Base-by-base conservation (phyloP, 2,888 invertebrate species). In the Epistrophella euchroma region DNA sequence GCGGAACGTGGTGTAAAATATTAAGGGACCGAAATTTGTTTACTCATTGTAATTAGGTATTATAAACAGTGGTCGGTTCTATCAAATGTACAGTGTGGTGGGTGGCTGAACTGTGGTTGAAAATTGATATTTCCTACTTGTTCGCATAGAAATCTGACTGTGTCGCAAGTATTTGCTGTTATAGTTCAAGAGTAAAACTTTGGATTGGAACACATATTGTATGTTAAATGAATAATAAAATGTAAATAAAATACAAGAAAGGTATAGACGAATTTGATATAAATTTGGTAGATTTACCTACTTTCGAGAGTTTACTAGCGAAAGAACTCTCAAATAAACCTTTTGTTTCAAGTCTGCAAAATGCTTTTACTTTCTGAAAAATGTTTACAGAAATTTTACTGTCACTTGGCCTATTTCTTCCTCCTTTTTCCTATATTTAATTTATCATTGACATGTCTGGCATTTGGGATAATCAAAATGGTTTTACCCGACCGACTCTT, bases 1-100 rank as follows among this genome's bases (percentile, higher is more conserved):
- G 71, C 25, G 37, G 55, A 55, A 55, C 60, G 22, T 56, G 55
- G 22, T 45, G 47, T 58, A 28, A 70, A 60, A 76, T 76, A 70
- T 68, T 60, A 50, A 47, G 40, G 40, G 28, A 32, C 43, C 55
- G 45, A 50, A 71, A 55, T 35, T 55, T 66, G 55, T 50, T 2
- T 22, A 22, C 25, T 15, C 7, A 15, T 50, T 50, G 22, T 50
- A 47, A 47, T 47, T 47, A 47, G 47, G 13, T 50, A 22, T 25
- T 22, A 2, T 25, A 50, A 4, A 45, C 45, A n/a, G 43, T 43
- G 5, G 15, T 40, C 4, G 40, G 6, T 40, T 15, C 5, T 15
- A 5, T 40, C 40, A 40, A 40, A 40, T 40, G 5, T 15, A 40
- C 22, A 1, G 13, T 13, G 2, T 10, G 11, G 15, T 47, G 11